Conservation (phyloP, 2,113 vertebrate species). For the Tragelaphus scriptus region DNA sequence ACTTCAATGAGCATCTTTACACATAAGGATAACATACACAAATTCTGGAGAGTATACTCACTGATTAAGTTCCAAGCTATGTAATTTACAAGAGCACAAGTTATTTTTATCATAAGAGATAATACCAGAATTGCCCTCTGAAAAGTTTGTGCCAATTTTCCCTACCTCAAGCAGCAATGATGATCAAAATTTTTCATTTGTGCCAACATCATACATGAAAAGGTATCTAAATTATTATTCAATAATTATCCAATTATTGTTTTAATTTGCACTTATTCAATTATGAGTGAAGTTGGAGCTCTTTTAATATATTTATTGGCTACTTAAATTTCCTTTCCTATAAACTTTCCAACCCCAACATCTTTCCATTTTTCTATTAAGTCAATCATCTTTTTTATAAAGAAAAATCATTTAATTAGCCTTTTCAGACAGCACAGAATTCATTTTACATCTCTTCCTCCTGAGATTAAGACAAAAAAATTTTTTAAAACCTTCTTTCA, state of each 20-base stretch:
- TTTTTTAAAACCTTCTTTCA: neutral
- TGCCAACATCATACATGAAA: neutral
- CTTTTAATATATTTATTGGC: neutral
- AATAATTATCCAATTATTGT: neutral
- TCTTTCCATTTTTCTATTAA: slow-evolving; percentile 8
- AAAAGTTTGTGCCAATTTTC: neutral
- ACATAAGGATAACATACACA: neutral
- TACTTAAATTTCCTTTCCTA: neutral
- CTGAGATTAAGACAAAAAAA: neutral
- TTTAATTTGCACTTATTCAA: neutral
- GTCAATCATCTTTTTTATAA: neutral
- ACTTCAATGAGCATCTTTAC: neutral
- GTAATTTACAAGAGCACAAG: neutral
- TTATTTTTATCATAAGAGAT: neutral
- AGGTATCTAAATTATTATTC: neutral
- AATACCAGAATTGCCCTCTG: neutral
- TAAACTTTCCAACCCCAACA: neutral
- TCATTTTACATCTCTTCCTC: neutral
- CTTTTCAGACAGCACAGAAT: neutral
- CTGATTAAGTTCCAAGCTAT: neutral
- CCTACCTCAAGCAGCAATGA: neutral
- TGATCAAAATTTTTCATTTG: neutral
- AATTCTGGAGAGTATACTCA: neutral
- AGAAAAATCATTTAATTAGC: neutral
- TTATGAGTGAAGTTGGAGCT: neutral